These are phyloP conservation scores for Phytoseiulus persimilis DNA, from an alignment of 2,888 invertebrate genomes.

Conservation along the genomic window DNA sequence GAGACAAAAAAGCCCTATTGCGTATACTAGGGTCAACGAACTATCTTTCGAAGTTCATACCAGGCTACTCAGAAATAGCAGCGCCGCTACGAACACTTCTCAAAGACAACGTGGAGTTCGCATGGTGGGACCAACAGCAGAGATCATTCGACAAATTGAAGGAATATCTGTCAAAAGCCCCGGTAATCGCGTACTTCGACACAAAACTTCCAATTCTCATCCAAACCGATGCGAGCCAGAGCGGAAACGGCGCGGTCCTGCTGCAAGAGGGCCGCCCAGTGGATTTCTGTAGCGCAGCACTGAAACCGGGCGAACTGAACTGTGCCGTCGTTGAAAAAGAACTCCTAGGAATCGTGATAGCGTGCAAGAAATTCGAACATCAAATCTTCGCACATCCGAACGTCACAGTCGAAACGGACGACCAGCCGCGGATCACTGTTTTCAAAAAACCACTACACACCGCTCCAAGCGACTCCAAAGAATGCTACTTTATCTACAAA, in stretches of 20 bases:
- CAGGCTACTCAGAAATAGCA: constrained; percentile 28
- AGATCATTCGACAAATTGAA: constrained; percentile 40
- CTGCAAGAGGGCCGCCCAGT: constrained; percentile 39
- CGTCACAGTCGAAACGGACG: constrained; percentile 33
- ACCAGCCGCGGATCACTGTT: not conserved
- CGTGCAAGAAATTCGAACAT: too few relatives aligned
- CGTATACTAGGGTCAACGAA: constrained; percentile 42
- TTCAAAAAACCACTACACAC: too few relatives aligned
- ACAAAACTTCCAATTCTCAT: constrained; percentile 35
- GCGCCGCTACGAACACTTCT: constrained; percentile 19
- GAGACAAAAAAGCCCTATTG: constrained; percentile 38
- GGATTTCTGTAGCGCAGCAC: constrained; percentile 37
- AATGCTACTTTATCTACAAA: not conserved
- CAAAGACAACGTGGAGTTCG: constrained; percentile 23
- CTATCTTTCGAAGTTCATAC: constrained; percentile 41
- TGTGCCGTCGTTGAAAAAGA: constrained; percentile 42
- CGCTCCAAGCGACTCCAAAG: too few relatives aligned
- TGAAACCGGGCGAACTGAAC: constrained; percentile 40
- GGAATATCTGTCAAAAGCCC: constrained; percentile 22
- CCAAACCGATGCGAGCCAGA: constrained; percentile 39
- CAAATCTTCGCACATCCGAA: constrained; percentile 15
- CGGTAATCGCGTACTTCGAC: constrained; percentile 41
- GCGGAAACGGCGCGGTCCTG: constrained; percentile 38
- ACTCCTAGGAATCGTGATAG: constrained; percentile 36
- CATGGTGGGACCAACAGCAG: constrained; percentile 15